Evolutionary conservation across 2,797 vertebrate genomes (phyloP), one percentile per base, ranked within the genome.

Genomic region (Echiichthys vipera): DNA sequence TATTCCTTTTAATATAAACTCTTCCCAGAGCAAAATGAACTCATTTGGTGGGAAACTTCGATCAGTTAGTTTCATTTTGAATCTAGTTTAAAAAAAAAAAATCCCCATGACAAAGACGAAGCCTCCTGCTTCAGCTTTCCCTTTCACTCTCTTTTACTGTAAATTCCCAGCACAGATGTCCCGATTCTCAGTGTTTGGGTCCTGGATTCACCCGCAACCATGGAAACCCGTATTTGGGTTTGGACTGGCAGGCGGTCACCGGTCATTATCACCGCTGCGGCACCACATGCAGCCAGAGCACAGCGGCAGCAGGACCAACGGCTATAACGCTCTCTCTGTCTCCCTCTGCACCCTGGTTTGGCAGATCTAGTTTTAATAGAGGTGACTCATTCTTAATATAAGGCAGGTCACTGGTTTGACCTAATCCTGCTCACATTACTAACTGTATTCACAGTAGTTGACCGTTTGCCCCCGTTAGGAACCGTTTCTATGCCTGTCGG

Each of bases 151-250:
- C 25, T 18, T 61, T 57, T 54, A 17, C 51, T 42, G 59, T 27
- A 39, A 49, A 29, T 42, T 37, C 29, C 58, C 32, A 30, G 12
- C 55, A 18, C 74, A 58, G 50, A 72, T 53, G 27, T 54, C 14
- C n/a, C 46, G 40, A 67, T 46, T 69, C 51, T 17, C 25, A 17
- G 22, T 87, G 80, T 89, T 91, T 88, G 65, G 66, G 54, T 58
- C 46, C 46, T 27, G 59, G 80, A 84, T 80, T 81, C 51, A 22
- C 42, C 57, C 40, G 22, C 74, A 25, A n/a, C 88, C 84, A 90
- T 87, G 82, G 86, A 80, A 84, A 90, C 89, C 27, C 54, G n/a
- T 67, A 30, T 43, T 84, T 78, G 40, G 64, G 79, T 88, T 84
- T 84, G 78, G 61, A 70, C 85, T 87, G 83, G 85, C 81, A 79